These are phyloP conservation scores for Pterocles orientalis DNA, from an alignment of 2,113 vertebrate genomes.

Conservation along the genomic window DNA sequence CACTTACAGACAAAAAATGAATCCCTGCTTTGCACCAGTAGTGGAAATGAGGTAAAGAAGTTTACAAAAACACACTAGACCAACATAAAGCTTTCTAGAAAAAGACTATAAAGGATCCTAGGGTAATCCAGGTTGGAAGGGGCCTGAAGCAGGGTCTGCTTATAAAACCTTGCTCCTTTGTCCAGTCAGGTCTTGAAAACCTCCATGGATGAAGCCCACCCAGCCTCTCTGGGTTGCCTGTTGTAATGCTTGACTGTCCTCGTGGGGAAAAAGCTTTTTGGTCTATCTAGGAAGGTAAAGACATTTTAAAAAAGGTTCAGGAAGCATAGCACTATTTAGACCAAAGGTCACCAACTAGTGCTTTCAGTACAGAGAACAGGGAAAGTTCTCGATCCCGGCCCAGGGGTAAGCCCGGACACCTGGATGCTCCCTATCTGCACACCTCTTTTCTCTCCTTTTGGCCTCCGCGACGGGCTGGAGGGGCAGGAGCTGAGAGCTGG, in stretches of 20 bases:
- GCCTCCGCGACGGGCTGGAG: neutral
- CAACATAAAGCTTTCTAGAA: neutral
- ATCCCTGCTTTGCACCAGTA: neutral
- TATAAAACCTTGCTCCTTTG: neutral
- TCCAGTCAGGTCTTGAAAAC: neutral
- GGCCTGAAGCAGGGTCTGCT: neutral
- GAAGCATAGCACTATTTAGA: neutral
- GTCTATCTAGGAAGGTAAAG: no score
- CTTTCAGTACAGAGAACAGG: neutral
- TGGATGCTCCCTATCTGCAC: accelerated
- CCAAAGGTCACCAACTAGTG: no score
- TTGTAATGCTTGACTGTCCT: neutral
- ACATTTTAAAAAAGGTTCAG: neutral
- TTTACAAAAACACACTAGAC: neutral
- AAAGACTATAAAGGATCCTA: neutral
- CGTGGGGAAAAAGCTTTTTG: no score
- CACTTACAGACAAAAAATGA: neutral
- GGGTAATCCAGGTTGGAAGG: neutral
- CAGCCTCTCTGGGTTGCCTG: accelerated
- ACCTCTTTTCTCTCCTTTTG: accelerated
- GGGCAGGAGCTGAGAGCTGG: accelerated
- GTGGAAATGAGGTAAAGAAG: neutral
- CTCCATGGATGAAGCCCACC: accelerated
- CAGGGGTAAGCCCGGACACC: accelerated
- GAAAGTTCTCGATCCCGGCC: no score